Percentiles rank a stretch among this genome's conserved stretches.
These are phyloP conservation scores for Noctua pronuba DNA, from an alignment of 2,888 invertebrate species.

Conservation along the genomic window DNA sequence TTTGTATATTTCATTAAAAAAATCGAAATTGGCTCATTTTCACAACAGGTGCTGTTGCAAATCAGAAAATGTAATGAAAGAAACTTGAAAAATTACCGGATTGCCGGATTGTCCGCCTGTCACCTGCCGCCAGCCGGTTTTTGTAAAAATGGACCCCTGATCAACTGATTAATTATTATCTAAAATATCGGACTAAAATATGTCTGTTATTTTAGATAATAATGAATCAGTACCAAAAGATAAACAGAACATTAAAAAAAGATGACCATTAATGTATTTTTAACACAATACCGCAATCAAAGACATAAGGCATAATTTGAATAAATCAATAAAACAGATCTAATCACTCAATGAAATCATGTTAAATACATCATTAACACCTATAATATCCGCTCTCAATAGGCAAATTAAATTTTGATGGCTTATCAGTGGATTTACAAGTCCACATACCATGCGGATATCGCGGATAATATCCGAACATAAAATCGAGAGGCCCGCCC, in stretches of 20 bases:
- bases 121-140: neutral
- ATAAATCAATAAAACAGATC: neutral
- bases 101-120: neutral
- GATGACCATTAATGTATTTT: neutral
- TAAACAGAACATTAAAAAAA: neutral
- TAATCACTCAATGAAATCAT: neutral
- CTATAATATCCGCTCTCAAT: slow-evolving; percentile 7
- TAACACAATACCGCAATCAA: neutral
- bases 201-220: neutral
- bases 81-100: neutral
- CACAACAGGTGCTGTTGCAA: neutral
- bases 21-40: neutral
- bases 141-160: neutral
- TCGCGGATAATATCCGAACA: slow-evolving; percentile 47
- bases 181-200: neutral
- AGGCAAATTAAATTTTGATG: slow-evolving; percentile 28
- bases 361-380: slow-evolving; percentile 4
- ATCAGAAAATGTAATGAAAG: neutral
- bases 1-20: too few relatives aligned
- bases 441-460: slow-evolving; percentile 30
- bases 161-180: neutral
- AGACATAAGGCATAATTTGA: neutral
- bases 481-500: slow-evolving; percentile 54
- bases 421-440: slow-evolving; percentile 53
- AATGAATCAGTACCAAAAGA: neutral